Evolutionary conservation across 2,797 vertebrate genomes (phyloP), one percentile per base, ranked within the genome.

Genomic region (Lophotriccus pileatus): DNA sequence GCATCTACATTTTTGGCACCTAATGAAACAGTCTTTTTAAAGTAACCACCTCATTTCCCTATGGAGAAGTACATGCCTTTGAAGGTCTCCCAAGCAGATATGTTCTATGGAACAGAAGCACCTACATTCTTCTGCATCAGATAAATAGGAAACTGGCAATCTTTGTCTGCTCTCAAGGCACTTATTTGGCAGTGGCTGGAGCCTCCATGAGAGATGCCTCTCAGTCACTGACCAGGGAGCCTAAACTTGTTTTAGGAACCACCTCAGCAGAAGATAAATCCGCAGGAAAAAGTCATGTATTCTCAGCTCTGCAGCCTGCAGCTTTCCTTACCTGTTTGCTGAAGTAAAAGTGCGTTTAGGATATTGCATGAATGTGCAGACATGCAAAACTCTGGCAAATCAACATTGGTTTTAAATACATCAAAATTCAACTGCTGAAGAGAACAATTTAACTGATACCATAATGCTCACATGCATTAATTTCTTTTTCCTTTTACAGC

Each of bases 11-110:
- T 95, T 93, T 80, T 96, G 87, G 79, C 84, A 87, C 37, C 37
- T 63, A 70, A 87, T 89, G 60, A 93, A 90, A 79, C 27, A 94
- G 39, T 39, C 52, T 84, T 82, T 92, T 94, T 79, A 25, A 91
- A 87, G 44, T 68, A 92, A 85, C 60, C 53, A 49, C 18, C 34
- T 70, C 12, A 46, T 91, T 93, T 89, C 68, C 52, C 82, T 76
- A 7, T 37, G 24, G 56, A 92, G 63, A 76, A 69, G 17, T 41
- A 58, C 36, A 30, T 50, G 59, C 32, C 70, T 96, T 82, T 93
- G 64, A 87, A 87, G 47, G 41, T 72, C 37, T 91, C 60, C 44
- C 59, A 83, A 25, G 32, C n/a, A 74, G 36, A 47, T 60, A 41
- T 0, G 0, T 15, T 74, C 32, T 64, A 4, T 1, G 2, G 49